Percentiles rank a stretch among this genome's conserved stretches.
phyloP scores from a whole-genome alignment of 2,113 vertebrate species.

The Aplodontia rufa region DNA sequence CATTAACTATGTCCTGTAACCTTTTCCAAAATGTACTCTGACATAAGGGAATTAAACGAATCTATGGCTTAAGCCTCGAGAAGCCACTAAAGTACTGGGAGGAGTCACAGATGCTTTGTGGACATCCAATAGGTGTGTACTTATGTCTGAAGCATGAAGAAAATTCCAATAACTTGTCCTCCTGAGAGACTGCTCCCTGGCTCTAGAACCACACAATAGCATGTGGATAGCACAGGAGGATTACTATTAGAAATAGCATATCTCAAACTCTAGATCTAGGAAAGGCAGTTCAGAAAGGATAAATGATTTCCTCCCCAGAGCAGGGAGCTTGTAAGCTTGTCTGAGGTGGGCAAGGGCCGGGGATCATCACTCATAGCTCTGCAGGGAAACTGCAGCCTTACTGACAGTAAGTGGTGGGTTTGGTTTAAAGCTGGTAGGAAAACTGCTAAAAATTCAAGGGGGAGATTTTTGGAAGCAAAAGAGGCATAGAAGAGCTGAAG shows the following conservation, averaged over 20 bases:
- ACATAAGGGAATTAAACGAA: background rate
- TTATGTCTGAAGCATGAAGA: background rate
- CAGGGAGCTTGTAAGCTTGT: background rate
- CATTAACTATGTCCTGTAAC: background rate
- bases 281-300: background rate
- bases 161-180: background rate
- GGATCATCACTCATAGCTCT: background rate
- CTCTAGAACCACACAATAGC: background rate
- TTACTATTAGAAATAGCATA: background rate
- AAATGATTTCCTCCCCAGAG: background rate
- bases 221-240: no score
- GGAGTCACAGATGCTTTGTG: background rate
- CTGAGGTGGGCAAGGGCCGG: no score
- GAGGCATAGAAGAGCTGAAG: background rate
- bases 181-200: background rate
- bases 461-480: background rate
- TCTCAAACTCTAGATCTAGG: background rate
- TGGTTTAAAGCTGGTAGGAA: background rate
- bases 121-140: background rate
- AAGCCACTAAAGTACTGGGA: background rate
- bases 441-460: background rate
- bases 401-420: background rate
- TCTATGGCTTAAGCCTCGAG: background rate
- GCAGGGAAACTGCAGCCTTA: background rate
- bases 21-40: background rate